Conservation (phyloP, 2,797 vertebrate genomes). For the Tragelaphus eurycerus region DNA sequence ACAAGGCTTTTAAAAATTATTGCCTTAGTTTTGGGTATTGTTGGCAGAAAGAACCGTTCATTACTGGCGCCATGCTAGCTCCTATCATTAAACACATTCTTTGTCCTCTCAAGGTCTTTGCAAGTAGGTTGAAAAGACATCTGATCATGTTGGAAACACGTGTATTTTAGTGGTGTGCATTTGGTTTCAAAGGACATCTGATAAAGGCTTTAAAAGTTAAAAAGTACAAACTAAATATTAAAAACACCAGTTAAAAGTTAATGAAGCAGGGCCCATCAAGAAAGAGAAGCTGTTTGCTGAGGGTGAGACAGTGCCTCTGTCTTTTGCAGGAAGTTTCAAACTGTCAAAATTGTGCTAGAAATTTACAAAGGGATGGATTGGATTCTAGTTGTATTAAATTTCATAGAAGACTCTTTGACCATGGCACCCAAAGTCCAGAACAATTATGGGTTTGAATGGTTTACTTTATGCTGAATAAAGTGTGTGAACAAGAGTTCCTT, state of each 20-base stretch:
- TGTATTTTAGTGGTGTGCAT: constrained; percentile 50
- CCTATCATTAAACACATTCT: constrained; percentile 63
- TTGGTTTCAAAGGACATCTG: constrained; percentile 72
- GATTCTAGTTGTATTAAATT: neutral
- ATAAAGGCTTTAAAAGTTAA: constrained; percentile 71
- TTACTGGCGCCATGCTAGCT: constrained; percentile 53
- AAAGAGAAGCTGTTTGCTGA: constrained; percentile 33
- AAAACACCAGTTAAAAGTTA: constrained; percentile 70
- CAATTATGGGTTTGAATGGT: constrained; percentile 37
- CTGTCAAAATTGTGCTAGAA: constrained; percentile 35
- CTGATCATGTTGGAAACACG: constrained; percentile 10
- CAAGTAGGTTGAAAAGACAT: constrained; percentile 39
- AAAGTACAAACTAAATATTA: constrained; percentile 70
- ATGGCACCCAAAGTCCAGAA: neutral
- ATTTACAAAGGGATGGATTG: constrained; percentile 34
- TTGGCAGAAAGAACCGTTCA: constrained; percentile 59
- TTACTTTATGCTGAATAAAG: neutral
- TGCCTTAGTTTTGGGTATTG: constrained; percentile 49
- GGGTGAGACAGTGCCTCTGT: neutral
- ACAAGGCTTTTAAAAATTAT: constrained; percentile 55
- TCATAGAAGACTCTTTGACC: neutral
- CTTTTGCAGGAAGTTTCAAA: constrained; percentile 50
- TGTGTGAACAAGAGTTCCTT: neutral
- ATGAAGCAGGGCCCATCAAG: constrained; percentile 43
- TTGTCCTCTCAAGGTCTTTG: constrained; percentile 70